phyloP scores from a whole-genome alignment of 1,140 invertebrate genomes.

The Lithobius niger region DNA sequence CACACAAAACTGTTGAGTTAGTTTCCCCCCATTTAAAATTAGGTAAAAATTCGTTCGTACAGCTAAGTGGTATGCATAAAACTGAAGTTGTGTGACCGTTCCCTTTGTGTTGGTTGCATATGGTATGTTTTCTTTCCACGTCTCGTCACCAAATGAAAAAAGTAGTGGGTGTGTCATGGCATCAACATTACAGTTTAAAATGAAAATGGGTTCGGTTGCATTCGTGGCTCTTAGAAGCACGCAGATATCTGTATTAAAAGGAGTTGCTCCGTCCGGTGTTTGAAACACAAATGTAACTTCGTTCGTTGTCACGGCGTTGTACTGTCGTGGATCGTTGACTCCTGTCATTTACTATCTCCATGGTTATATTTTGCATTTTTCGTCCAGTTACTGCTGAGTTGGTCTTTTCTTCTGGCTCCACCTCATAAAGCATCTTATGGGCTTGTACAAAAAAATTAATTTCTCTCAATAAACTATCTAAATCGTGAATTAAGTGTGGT shows the following conservation, averaged over 20 bases:
- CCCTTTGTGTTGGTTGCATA: background rate
- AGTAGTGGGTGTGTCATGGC: slow-evolving; percentile 36
- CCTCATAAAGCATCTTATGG: background rate
- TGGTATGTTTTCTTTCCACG: slow-evolving; percentile 25
- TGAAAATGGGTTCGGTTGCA: background rate
- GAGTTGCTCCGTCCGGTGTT: slow-evolving; percentile 1
- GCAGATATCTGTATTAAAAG: background rate
- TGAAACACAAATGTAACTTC: slow-evolving; percentile 9
- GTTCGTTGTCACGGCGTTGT: slow-evolving; percentile 1
- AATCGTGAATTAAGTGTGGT: too few relatives aligned
- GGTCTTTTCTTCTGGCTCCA: background rate
- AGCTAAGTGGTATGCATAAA: too few relatives aligned
- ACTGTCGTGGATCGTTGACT: background rate
- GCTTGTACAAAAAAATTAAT: background rate
- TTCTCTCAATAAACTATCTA: too few relatives aligned
- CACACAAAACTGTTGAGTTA: slow-evolving; percentile 31
- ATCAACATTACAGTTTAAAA: slow-evolving; percentile 25
- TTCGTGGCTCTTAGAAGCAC: background rate
- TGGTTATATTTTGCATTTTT: background rate
- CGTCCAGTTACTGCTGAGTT: background rate
- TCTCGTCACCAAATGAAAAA: too few relatives aligned
- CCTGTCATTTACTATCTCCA: background rate
- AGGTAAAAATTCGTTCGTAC: slow-evolving; percentile 17
- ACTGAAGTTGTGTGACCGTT: background rate
- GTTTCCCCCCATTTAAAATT: slow-evolving; percentile 12